A percentile compares a stretch with the other conserved stretches of the same genome.
Evolutionary conservation across 1,140 invertebrate species (phyloP).

Genomic region (Caenorhabditis brenneri): DNA sequence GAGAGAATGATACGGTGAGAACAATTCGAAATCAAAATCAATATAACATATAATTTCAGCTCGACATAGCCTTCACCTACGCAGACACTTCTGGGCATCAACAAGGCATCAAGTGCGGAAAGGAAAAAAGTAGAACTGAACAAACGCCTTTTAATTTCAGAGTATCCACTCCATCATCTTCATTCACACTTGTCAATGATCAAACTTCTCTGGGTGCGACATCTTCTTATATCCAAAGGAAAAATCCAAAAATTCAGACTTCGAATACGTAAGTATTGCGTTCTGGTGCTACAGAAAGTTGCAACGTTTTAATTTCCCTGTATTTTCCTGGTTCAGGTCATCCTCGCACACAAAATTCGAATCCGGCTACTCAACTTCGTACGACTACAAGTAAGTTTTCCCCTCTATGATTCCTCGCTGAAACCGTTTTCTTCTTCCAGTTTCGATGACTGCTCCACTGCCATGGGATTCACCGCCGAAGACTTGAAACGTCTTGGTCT

Average conservation of each 20-base stretch:
- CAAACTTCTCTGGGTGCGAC: not conserved
- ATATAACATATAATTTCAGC: not conserved
- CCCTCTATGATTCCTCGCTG: not conserved
- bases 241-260: not conserved
- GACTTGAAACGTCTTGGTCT: not conserved
- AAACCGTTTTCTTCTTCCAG: not conserved
- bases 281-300: not conserved
- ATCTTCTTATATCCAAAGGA: not conserved
- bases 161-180: not conserved
- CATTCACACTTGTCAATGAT: not conserved
- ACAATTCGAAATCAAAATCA: not conserved
- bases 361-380: not conserved
- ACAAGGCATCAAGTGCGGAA: not conserved
- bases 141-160: not conserved
- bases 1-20: not conserved
- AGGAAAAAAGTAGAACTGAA: not conserved
- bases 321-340: not conserved
- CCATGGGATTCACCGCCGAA: not conserved
- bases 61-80: not conserved
- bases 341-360: not conserved
- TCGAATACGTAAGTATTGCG: not conserved
- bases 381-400: not conserved
- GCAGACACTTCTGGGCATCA: not conserved
- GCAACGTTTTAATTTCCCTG: no score
- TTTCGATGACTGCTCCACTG: not conserved